Evolutionary conservation across 37 sponge, comb jelly and placozoan species (phyloP).

Genomic region (Halichondria panicea): DNA sequence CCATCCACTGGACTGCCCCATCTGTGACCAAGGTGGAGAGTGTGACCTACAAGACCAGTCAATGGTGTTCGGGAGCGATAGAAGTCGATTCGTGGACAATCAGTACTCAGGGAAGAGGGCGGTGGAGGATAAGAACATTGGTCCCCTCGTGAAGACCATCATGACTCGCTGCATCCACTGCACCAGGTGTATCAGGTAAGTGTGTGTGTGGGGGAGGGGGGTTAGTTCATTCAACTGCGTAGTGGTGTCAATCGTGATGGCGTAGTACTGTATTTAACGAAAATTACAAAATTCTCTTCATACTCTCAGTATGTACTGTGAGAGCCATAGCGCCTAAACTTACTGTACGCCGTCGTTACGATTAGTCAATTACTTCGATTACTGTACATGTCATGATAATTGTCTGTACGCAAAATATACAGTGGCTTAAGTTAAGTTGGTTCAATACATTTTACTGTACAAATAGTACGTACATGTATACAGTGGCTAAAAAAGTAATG

Average conservation of each 20-base stretch:
- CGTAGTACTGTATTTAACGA: not conserved
- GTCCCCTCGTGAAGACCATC: slow-evolving; percentile 97
- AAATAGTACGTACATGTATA: too few relatives aligned
- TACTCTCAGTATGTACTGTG: too few relatives aligned
- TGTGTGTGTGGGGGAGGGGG: not conserved
- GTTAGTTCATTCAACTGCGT: not conserved
- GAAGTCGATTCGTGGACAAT: slow-evolving; percentile 94
- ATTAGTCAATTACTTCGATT: too few relatives aligned
- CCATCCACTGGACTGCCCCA: slow-evolving; percentile 99
- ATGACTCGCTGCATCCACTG: slow-evolving; percentile 99
- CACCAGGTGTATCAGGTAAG: slow-evolving; percentile 89
- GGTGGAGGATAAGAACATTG: slow-evolving; percentile 98
- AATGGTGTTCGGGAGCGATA: slow-evolving; percentile 96
- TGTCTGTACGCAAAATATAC: too few relatives aligned
- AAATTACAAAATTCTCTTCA: not conserved
- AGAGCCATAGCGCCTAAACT: too few relatives aligned
- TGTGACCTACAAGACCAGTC: slow-evolving; percentile 99
- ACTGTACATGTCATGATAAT: too few relatives aligned
- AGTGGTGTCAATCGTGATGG: not conserved
- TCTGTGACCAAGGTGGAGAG: slow-evolving; percentile 99
- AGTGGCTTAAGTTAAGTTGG: too few relatives aligned
- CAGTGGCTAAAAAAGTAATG: too few relatives aligned
- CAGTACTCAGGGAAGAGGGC: slow-evolving; percentile 88
- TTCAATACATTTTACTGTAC: too few relatives aligned
- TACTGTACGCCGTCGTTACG: too few relatives aligned